phyloP scores from a whole-genome alignment of 2,113 vertebrate species.

The Lepus timidus region DNA sequence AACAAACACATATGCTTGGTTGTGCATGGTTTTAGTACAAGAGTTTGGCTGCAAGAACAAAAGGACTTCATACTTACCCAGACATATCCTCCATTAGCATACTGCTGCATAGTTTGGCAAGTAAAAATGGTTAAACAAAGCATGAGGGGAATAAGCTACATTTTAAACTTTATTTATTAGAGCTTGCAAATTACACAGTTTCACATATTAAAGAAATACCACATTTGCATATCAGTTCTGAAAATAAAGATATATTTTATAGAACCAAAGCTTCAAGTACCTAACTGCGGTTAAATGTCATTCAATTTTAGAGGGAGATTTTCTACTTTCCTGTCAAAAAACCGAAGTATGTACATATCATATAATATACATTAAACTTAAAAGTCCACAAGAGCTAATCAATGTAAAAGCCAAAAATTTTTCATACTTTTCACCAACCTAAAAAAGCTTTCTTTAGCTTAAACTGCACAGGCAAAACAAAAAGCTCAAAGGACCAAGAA shows the following conservation, averaged over 20 bases:
- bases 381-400: slow-evolving; percentile 28
- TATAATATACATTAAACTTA: background rate
- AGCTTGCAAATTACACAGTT: slow-evolving; percentile 30
- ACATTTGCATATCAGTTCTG: background rate
- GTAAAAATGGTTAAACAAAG: slow-evolving; percentile 37
- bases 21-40: background rate
- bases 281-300: background rate
- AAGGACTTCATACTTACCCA: slow-evolving; percentile 62
- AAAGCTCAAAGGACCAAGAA: slow-evolving; percentile 16
- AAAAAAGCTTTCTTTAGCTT: slow-evolving; percentile 27
- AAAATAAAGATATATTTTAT: slow-evolving; percentile 19
- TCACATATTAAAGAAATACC: slow-evolving; percentile 5
- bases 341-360: background rate
- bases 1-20: slow-evolving; percentile 7
- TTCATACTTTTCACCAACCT: slow-evolving; percentile 44
- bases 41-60: slow-evolving; percentile 17
- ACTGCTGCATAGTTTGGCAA: slow-evolving; percentile 14
- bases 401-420: slow-evolving; percentile 21
- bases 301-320: background rate
- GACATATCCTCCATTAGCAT: slow-evolving; percentile 6
- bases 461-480: slow-evolving; percentile 4
- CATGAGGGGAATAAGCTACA: slow-evolving; percentile 35
- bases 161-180: slow-evolving; percentile 39
- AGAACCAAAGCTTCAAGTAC: background rate
- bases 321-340: background rate